Base-by-base conservation (phyloP, 2,888 invertebrate species). In the Luffia ferchaultella region DNA sequence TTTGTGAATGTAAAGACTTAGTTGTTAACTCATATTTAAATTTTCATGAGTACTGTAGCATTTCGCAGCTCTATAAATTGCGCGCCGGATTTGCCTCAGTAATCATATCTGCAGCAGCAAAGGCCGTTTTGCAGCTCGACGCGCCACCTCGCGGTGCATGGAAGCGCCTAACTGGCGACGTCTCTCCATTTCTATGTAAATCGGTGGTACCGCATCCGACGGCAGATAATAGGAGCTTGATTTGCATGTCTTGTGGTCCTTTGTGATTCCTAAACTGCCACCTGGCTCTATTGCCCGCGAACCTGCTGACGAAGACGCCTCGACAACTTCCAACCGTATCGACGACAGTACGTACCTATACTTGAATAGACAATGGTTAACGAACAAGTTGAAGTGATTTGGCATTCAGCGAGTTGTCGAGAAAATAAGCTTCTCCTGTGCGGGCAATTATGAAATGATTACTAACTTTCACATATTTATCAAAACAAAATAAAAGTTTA, bases 141-240 rank as follows among this genome's bases (percentile, higher is more conserved):
- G 55, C 54, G 49, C 52, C 55, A 50, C 53, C 51, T 47, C 54
- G 50, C 57, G 55, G 49, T 57, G 58, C 55, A 56, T 55, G 55
- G 52, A 52, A 54, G 55, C 61, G 59, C 62, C 30, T 30, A 30
- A 30, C 5, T 42, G 12, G 41, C 12, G 45, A 30, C 30, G 30
- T 30, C 40, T 57, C 61, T 61, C 76, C 68, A 79, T 80, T 80
- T 71, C 79, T 80, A 80, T 83, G 82, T 77, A 74, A 83, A 83
- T 82, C 68, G 61, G 61, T 54, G 2, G 54, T 56, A 63, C 62
- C 64, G 30, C 30, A 73, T 70, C 68, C 72, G 68, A 68, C 67
- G 65, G 59, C 64, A 67, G 70, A 75, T 77, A 79, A 76, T 78
- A 68, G 67, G 67, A 67, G 58, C 62, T 57, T 67, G 69, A 80